phyloP scores from a whole-genome alignment of 2,797 vertebrate genomes.

The Anisognathus igniventris region DNA sequence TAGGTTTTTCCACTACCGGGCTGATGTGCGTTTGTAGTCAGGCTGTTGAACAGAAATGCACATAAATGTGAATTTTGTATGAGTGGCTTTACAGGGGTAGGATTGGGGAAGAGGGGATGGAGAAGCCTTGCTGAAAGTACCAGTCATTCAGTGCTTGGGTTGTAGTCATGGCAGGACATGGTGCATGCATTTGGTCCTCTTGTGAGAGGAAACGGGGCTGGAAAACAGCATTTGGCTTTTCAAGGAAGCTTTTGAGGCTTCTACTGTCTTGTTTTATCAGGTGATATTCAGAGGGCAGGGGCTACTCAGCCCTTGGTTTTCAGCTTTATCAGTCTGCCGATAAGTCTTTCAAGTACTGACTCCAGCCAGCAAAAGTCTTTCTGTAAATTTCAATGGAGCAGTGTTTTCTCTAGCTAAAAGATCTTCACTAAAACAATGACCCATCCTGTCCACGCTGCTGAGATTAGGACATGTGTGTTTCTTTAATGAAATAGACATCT shows the following conservation, averaged over 20 bases:
- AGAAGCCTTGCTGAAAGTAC: background rate
- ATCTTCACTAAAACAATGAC: background rate
- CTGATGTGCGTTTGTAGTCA: background rate
- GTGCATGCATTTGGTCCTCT: background rate
- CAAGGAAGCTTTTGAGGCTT: background rate
- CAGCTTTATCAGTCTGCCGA: fast-evolving
- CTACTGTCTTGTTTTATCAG: background rate
- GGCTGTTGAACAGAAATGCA: background rate
- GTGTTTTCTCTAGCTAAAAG: background rate
- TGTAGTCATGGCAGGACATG: background rate
- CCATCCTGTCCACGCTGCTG: background rate
- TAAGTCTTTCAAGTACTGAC: background rate
- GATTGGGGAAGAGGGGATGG: background rate
- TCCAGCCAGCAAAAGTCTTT: background rate
- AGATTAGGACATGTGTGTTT: background rate
- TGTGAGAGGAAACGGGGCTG: fast-evolving
- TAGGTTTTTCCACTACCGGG: background rate
- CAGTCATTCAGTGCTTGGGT: background rate
- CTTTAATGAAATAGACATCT: background rate
- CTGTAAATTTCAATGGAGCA: background rate
- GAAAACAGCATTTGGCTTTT: background rate
- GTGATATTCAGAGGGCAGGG: background rate
- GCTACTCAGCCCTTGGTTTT: background rate
- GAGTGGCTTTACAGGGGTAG: background rate
- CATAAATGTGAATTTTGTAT: background rate